Evolutionary conservation across 2,797 vertebrate species (phyloP).

Genomic region (Triplophysa bombifrons): DNA sequence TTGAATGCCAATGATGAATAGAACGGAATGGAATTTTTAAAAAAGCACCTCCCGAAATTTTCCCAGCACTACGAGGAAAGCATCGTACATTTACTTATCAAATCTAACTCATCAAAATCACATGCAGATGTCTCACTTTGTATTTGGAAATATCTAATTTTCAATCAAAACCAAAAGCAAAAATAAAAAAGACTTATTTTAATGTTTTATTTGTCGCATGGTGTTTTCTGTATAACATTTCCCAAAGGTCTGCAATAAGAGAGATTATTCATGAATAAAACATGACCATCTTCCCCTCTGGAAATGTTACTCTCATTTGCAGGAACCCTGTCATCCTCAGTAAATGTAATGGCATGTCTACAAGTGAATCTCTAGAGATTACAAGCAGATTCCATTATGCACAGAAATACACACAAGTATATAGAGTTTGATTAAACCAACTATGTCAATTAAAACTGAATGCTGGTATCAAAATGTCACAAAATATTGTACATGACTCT

Average conservation of each 20-base stretch:
- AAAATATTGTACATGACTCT: not conserved
- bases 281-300: slow-evolving; percentile 27
- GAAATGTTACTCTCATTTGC: slow-evolving; percentile 43
- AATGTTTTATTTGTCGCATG: not conserved
- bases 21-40: slow-evolving; percentile 15
- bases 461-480: not conserved
- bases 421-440: not conserved
- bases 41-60: slow-evolving; percentile 21
- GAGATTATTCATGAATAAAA: slow-evolving; percentile 48
- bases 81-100: not conserved
- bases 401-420: not conserved
- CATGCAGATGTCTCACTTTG: not conserved
- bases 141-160: not conserved
- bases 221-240: not conserved
- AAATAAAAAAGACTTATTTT: not conserved
- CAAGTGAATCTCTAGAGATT: slow-evolving; percentile 1
- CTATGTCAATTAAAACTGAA: slow-evolving; percentile 1
- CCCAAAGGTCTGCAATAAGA: slow-evolving; percentile 26
- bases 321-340: slow-evolving; percentile 7
- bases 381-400: not conserved
- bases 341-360: not conserved
- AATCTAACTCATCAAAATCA: not conserved
- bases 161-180: not conserved
- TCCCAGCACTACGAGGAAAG: slow-evolving; percentile 5
- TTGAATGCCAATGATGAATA: slow-evolving; percentile 12